Base-by-base conservation (phyloP, 2,113 vertebrate genomes). In the Misgurnus mizolepis region DNA sequence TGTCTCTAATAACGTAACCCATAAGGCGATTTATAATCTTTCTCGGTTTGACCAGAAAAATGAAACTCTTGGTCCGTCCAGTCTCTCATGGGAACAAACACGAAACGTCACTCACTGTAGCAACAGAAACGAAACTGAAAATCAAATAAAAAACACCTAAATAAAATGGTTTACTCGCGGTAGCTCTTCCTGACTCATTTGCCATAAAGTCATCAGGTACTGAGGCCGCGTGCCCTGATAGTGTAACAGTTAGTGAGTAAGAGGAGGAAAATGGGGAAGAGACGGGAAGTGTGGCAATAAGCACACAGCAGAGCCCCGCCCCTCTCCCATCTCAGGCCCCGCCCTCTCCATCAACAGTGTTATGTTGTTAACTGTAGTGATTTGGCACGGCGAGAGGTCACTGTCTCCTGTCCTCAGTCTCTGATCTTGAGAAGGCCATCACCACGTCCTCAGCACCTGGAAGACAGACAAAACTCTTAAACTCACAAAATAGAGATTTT, bases 381-480 rank as follows among this genome's bases (percentile, higher is more conserved):
- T 47, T 78, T 6, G 73, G 73, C 12, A 0, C 71, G 66, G 27
- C 58, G 61, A 58, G 64, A 40, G 45, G 93, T 95, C 96, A 99
- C 94, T 99, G 97, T 80, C 98, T 93, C 88, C 98, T 93, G 86
- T 99, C 98, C 87, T 99, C 98, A 0, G 97, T 95, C 90, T 99
- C 98, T 89, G 96, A 97, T 87, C 96, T 95, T 82, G 98, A 98
- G 93, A 99, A 99, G 0, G 98, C 97, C 98, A 97, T 99, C 89
- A 99, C 98, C 82, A 98, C 98, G 0, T 99, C 98, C 90, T 99
- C 98, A 12, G 97, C 96, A 92, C 98, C 98, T 99, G 91, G 43
- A 39, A 70, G 14, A 76, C 8, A 15, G 4, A 81, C 58, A 72
- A 22, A 67, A 56, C 18, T 41, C 22, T 39, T 7, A 5, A 53